phyloP scores from a whole-genome alignment of 2,113 vertebrate genomes.

The Odocoileus virginianus region DNA sequence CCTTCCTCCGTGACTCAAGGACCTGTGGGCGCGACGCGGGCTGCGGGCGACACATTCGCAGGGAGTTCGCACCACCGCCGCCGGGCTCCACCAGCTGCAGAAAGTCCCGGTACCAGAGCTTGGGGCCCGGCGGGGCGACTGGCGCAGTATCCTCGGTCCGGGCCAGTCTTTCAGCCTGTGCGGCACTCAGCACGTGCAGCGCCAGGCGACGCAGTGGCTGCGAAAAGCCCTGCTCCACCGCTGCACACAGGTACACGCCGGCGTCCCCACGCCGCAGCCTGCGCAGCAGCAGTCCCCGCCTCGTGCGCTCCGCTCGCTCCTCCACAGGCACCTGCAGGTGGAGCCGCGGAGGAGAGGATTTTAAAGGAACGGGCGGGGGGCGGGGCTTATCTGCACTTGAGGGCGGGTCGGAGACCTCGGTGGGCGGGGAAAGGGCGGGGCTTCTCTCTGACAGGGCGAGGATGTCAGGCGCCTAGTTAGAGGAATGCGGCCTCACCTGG shows the following conservation, averaged over 20 bases:
- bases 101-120: conserved; percentile 96
- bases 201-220: conserved; percentile 90
- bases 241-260: conserved; percentile 89
- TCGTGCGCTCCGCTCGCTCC: conserved; percentile 84
- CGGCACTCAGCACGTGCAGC: conserved; percentile 86
- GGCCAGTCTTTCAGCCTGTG: conserved; percentile 73
- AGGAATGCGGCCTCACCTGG: neutral
- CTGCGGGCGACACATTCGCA: conserved; percentile 89
- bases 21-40: conserved; percentile 46
- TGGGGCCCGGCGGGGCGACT: conserved; percentile 75
- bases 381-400: neutral
- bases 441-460: neutral
- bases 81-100: conserved; percentile 95
- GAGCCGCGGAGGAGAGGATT: neutral
- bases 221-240: conserved; percentile 93
- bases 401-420: neutral
- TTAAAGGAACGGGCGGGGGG: neutral
- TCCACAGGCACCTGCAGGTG: conserved; percentile 84
- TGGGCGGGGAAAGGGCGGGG: neutral
- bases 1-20: conserved; percentile 85
- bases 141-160: conserved; percentile 58
- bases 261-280: conserved; percentile 85
- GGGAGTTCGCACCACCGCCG: conserved; percentile 72
- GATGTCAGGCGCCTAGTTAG: neutral
- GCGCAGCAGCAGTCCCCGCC: conserved; percentile 90